Evolutionary conservation across 92 coral and sea anemone species (phyloP).

Genomic region (Actinostola sp.): DNA sequence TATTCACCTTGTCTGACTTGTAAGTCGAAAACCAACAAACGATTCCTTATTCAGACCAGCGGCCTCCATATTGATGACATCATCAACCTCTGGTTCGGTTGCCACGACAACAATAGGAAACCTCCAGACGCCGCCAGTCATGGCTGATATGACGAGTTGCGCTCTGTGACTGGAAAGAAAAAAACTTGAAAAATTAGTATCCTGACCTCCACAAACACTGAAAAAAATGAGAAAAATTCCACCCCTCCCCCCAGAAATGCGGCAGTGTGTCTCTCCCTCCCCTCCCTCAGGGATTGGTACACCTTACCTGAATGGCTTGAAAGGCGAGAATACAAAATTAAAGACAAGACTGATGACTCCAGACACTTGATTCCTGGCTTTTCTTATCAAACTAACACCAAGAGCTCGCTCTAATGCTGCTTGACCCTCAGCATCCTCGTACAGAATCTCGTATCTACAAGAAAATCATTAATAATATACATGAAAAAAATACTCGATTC

Average conservation of each 20-base stretch:
- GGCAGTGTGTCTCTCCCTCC: too few species aligned
- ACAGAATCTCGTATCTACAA: constrained; percentile 82
- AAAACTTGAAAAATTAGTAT: too few species aligned
- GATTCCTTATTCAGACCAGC: constrained; percentile 93
- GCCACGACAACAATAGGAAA: constrained; percentile 93
- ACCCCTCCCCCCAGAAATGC: too few species aligned
- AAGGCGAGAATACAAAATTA: constrained; percentile 89
- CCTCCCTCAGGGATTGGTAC: too few species aligned
- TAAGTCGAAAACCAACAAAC: constrained; percentile 89
- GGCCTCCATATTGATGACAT: constrained; percentile 89
- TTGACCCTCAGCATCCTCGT: constrained; percentile 85
- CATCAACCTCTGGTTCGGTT: constrained; percentile 96
- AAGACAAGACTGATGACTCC: constrained; percentile 92
- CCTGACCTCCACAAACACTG: too few species aligned
- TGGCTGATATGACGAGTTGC: constrained; percentile 85
- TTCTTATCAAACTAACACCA: constrained; percentile 86
- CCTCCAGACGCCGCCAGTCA: constrained; percentile 98
- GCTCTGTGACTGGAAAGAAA: constrained; percentile 70
- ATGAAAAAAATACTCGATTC: too few species aligned
- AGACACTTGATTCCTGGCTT: constrained; percentile 86
- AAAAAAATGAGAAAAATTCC: too few species aligned
- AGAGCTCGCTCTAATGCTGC: constrained; percentile 91
- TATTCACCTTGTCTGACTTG: constrained; percentile 87
- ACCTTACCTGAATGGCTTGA: constrained; percentile 95
- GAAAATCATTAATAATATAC: too few species aligned